Evolutionary conservation across 2,113 vertebrate genomes (phyloP).

Genomic region (Eurypyga helias): DNA sequence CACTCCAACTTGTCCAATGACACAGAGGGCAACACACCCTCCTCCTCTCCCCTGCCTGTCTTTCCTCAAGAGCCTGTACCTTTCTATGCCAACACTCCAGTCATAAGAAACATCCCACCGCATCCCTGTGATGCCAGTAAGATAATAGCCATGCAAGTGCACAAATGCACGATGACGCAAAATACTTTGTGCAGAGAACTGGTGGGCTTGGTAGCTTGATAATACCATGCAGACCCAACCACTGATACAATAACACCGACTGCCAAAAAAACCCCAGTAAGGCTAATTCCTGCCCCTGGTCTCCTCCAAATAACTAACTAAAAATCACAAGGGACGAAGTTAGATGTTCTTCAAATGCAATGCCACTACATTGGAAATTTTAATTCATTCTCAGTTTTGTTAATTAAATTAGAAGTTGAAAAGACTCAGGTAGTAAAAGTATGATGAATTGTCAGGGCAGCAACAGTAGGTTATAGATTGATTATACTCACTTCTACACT

Average conservation of each 20-base stretch:
- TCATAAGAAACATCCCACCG: no score
- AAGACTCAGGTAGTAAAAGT: background rate
- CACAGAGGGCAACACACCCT: no score
- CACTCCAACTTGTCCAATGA: no score
- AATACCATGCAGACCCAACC: background rate
- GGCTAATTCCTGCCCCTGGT: background rate
- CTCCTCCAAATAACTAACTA: background rate
- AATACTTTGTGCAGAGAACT: background rate
- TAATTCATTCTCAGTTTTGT: background rate
- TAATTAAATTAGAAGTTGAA: background rate
- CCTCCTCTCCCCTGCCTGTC: no score
- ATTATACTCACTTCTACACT: constrained; percentile 83
- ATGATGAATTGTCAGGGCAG: background rate
- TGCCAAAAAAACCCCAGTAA: background rate
- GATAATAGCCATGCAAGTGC: no score
- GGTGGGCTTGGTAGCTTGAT: background rate
- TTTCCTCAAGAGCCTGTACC: no score
- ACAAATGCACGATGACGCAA: background rate
- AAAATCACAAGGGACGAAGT: background rate
- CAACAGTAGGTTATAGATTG: background rate
- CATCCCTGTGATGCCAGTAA: no score
- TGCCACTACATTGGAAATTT: background rate
- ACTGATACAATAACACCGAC: background rate
- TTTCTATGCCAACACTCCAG: no score
- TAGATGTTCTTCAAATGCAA: background rate